Evolutionary conservation across 2,797 vertebrate species (phyloP), one percentile per base, ranked within the genome.

Genomic region (Otolemur crassicaudatus): DNA sequence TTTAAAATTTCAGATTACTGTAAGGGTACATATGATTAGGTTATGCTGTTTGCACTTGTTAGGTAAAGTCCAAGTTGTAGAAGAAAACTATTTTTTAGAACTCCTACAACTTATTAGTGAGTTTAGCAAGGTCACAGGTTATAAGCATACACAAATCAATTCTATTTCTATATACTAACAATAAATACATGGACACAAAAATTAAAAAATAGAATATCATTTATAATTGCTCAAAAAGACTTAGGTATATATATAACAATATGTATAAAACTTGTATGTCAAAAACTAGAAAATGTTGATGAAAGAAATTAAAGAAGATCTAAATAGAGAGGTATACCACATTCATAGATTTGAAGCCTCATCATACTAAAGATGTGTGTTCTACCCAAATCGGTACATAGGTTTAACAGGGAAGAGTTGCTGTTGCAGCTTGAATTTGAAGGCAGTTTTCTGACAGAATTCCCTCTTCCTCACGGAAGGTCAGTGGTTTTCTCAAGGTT

Each of bases 211-310:
- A 79, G 6, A 34, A 34, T 22, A 79, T 31, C 31, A 56, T 79
- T 79, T 56, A 79, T 56, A 79, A 56, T 16, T 79, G 31, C 20
- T 79, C 49, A 53, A 49, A 40, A 91, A 87, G 25, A 37, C n/a
- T 83, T 77, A n/a, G 40, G n/a, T 73, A 20, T 83, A 61, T 87
- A 77, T 53, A 85, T 88, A 82, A 77, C 40, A 88, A 43, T n/a
- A 77, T 72, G 53, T 29, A 31, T 63, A 87, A 72, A 19, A 61
- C 12, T 95, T 76, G 5, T 60, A 90, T 61, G 25, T 29, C 67
- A 40, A 90, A 94, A 84, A 79, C 61, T 60, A 69, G 37, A 76
- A 76, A 85, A 76, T 31, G 31, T n/a, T 84, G 43, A 61, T 49
- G 49, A 58, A 34, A 65, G 5, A 60, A 83, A 83, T 69, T 13